Percentiles rank a stretch among this genome's conserved stretches.
Conservation (phyloP, 2,113 vertebrate genomes). For the Gracilinanus agilis region DNA sequence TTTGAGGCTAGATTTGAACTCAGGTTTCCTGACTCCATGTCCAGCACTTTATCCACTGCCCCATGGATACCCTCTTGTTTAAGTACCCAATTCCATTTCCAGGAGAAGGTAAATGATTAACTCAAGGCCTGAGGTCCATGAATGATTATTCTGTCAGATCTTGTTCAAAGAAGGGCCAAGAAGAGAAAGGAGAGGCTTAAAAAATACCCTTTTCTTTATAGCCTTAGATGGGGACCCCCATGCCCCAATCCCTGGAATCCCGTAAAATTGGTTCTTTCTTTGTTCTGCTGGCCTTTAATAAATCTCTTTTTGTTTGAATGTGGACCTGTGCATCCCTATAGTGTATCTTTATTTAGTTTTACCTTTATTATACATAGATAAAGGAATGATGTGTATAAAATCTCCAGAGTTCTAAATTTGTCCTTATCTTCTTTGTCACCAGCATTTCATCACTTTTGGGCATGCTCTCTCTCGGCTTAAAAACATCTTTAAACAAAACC, state of each 20-base stretch:
- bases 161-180: not conserved
- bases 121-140: not conserved
- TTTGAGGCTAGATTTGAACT: not conserved
- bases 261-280: not conserved
- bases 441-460: not conserved
- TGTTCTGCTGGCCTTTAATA: not conserved
- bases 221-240: not conserved
- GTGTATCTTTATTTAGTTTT: not conserved
- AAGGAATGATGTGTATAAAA: not conserved
- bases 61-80: not conserved
- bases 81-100: not conserved
- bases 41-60: not conserved
- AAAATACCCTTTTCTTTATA: not conserved
- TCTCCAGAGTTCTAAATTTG: not conserved
- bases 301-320: not conserved
- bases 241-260: not conserved
- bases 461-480: not conserved
- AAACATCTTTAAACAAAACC: not conserved
- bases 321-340: not conserved
- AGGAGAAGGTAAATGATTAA: not conserved
- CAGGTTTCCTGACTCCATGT: not conserved
- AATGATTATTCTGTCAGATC: not conserved
- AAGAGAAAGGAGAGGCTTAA: not conserved
- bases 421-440: not conserved
- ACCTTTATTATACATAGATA: not conserved